phyloP scores from a whole-genome alignment of 2,797 vertebrate species.

The Gila robusta region DNA sequence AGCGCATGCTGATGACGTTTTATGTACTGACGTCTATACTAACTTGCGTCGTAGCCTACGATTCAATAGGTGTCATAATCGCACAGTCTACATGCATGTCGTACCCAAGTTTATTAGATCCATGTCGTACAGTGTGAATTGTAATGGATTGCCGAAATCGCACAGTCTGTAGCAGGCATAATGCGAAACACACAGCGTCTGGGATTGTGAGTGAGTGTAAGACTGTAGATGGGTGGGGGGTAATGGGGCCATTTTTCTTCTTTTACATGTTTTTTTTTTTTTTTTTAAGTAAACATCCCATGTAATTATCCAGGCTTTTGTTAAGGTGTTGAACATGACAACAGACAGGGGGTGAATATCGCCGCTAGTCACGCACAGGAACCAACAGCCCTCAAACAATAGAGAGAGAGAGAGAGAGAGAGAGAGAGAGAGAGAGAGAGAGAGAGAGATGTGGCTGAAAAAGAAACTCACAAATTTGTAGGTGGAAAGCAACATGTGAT shows the following conservation, averaged over 20 bases:
- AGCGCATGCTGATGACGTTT: no score
- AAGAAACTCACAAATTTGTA: slow-evolving; percentile 26
- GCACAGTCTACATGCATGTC: no score
- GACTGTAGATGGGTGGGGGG: background rate
- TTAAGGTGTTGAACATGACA: slow-evolving; percentile 67
- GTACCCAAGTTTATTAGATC: no score
- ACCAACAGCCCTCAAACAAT: slow-evolving; percentile 60
- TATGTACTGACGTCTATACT: no score
- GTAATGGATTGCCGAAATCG: no score
- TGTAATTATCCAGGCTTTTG: slow-evolving; percentile 63
- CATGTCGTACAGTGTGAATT: no score
- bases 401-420: slow-evolving; percentile 7
- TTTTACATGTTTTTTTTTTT: slow-evolving; percentile 37
- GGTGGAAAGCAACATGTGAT: slow-evolving; percentile 28
- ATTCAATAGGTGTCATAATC: no score
- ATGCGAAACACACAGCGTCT: background rate
- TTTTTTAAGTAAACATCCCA: slow-evolving; percentile 60
- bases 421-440: slow-evolving; percentile 32
- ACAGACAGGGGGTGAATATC: slow-evolving; percentile 53
- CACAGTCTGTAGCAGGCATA: no score
- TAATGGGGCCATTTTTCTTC: slow-evolving; percentile 27
- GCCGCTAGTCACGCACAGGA: slow-evolving; percentile 65
- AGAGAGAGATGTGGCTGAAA: slow-evolving; percentile 8
- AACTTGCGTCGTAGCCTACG: no score
- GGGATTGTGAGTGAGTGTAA: slow-evolving; percentile 12